Base-by-base conservation (phyloP, 2,888 invertebrate genomes). In the Chymomyza procnemis region DNA sequence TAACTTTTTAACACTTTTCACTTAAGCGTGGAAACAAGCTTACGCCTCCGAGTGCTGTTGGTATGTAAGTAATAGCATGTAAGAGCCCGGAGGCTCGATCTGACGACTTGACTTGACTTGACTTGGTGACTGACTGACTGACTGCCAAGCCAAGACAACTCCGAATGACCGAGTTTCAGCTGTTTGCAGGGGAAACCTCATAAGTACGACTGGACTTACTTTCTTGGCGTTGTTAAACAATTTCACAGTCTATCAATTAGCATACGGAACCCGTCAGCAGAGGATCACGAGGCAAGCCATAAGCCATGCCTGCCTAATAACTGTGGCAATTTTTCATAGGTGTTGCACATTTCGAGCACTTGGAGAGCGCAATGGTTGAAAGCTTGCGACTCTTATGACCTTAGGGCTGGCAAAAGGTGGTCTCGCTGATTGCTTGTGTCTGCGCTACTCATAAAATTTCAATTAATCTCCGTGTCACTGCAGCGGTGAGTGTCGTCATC, bases 371-470 rank as follows among this genome's bases (percentile, higher is more conserved):
- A n/a, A n/a, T n/a, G n/a, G 19, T 22, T 9, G 54, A 12, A 16
- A 12, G n/a, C 16, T 16, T 48, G 48, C 48, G 4, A 18, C 80
- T 26, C 26, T 72, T 74, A 70, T 83, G 85, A 83, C 85, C 83
- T 79, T 74, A 85, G 84, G 84, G 84, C 74, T 84, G 76, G 86
- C 71, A 87, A 85, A 80, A 88, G 88, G 88, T 87, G 89, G 81
- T 80, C 83, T 83, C 85, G 89, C 79, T 88, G 88, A 89, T 87
- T 87, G 87, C 78, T 88, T 85, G 79, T 77, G 88, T 89, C 88
- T 87, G 81, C 85, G 80, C 79, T 80, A 82, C 80, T 85, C 84
- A 84, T 84, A 85, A 84, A 84, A 84, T 85, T 85, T 85, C 84
- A 84, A 84, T 84, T 85, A 84, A 85, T 84, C 81, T 81, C 74